phyloP scores from a whole-genome alignment of 92 coral and sea anemone genomes.

The Diadumene lineata region DNA sequence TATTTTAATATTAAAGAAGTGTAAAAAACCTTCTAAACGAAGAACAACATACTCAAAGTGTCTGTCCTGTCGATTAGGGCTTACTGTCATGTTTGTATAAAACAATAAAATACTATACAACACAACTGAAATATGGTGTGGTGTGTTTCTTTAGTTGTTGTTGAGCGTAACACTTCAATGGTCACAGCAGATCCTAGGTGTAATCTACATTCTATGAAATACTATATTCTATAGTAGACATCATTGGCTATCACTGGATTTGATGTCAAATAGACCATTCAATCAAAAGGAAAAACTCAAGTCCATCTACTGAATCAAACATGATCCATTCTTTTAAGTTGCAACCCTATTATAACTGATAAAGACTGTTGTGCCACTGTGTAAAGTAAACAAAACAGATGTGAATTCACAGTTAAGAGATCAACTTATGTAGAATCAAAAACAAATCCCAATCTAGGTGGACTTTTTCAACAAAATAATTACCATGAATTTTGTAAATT shows the following conservation, averaged over 20 bases:
- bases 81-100: constrained; percentile 43
- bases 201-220: no score
- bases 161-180: not conserved
- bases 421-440: no score
- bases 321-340: no score
- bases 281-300: no score
- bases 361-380: no score
- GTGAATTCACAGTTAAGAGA: no score
- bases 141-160: not conserved
- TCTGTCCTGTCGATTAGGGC: constrained; percentile 31
- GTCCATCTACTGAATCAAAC: no score
- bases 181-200: not conserved
- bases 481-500: no score
- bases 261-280: not conserved
- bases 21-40: constrained; percentile 29
- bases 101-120: constrained; percentile 28
- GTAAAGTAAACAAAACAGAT: no score
- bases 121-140: constrained; percentile 1
- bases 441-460: no score
- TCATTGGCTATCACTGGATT: not conserved
- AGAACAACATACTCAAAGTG: constrained; percentile 26
- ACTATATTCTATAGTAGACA: not conserved
- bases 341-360: no score
- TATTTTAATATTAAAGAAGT: constrained; percentile 46
- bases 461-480: no score